phyloP scores from a whole-genome alignment of 2,113 vertebrate genomes.

The Megalops atlanticus region DNA sequence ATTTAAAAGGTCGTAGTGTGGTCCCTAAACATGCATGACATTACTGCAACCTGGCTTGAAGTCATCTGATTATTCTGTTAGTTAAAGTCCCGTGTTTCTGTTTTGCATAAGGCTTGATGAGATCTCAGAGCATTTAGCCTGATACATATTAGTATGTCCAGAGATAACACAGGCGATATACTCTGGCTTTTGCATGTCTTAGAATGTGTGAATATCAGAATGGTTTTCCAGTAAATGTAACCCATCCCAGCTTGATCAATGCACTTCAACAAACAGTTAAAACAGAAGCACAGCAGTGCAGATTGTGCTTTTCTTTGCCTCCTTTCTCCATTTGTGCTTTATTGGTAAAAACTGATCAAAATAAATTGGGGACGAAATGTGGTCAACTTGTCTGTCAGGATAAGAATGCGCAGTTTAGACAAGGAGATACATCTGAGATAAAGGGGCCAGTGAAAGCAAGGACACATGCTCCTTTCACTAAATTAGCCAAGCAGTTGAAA shows the following conservation, averaged over 20 bases:
- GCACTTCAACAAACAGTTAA: conserved; percentile 9
- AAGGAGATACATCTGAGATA: background rate
- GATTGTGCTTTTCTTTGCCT: background rate
- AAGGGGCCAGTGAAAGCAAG: background rate
- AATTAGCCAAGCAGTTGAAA: conserved; percentile 17
- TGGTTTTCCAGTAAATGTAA: background rate
- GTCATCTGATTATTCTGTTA: background rate
- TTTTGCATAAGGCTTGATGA: background rate
- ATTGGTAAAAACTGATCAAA: background rate
- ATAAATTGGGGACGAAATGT: conserved; percentile 21
- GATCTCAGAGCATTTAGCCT: background rate
- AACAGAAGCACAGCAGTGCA: conserved; percentile 13
- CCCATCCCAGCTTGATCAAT: conserved; percentile 14
- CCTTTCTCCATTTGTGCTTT: conserved; percentile 14
- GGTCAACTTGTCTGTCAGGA: no score
- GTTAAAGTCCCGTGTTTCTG: background rate
- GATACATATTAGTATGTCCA: background rate
- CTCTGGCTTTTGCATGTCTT: no score
- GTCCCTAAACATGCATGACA: conserved; percentile 64
- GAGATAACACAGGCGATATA: background rate
- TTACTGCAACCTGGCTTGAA: conserved; percentile 32
- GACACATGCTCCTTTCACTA: background rate
- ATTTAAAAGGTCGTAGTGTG: conserved; percentile 71
- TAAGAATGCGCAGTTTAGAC: background rate
- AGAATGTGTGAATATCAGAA: background rate